Percentiles rank a stretch among this genome's conserved stretches.
Evolutionary conservation across 2,888 invertebrate species (phyloP).

Genomic region (Pseudanteris insignis): DNA sequence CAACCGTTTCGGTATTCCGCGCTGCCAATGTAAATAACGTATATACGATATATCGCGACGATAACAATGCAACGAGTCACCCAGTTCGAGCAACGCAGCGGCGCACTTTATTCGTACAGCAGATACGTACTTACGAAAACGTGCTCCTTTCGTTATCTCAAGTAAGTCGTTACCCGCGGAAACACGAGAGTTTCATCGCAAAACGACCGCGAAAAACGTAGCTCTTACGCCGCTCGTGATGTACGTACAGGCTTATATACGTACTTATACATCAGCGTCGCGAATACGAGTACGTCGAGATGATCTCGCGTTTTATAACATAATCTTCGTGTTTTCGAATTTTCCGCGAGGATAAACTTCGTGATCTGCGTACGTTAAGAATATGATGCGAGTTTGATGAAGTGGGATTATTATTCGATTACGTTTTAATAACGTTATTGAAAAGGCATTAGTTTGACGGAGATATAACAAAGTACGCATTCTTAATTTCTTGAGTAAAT

Average conservation of each 20-base stretch:
- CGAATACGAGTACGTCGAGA: conserved; percentile 7
- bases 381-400: neutral
- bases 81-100: conserved; percentile 41
- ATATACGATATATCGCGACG: conserved; percentile 47
- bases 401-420: neutral
- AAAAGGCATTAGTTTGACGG: neutral
- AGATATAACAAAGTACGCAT: too few relatives aligned
- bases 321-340: conserved; percentile 9
- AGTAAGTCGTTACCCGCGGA: conserved; percentile 46
- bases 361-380: neutral
- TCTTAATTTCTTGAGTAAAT: too few relatives aligned
- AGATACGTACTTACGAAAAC: conserved; percentile 50
- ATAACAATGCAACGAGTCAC: conserved; percentile 49
- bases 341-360: conserved; percentile 1
- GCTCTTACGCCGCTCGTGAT: conserved; percentile 9
- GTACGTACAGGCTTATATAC: conserved; percentile 6
- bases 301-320: conserved; percentile 14
- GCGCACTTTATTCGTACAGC: conserved; percentile 42
- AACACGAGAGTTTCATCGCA: conserved; percentile 37
- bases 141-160: conserved; percentile 51
- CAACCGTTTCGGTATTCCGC: conserved; percentile 24
- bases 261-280: conserved; percentile 9
- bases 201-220: conserved; percentile 38
- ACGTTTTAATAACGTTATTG: neutral
- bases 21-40: conserved; percentile 47